Evolutionary conservation across 2,888 invertebrate genomes (phyloP), one percentile per base, ranked within the genome.

Genomic region (Leucophenga maculata): DNA sequence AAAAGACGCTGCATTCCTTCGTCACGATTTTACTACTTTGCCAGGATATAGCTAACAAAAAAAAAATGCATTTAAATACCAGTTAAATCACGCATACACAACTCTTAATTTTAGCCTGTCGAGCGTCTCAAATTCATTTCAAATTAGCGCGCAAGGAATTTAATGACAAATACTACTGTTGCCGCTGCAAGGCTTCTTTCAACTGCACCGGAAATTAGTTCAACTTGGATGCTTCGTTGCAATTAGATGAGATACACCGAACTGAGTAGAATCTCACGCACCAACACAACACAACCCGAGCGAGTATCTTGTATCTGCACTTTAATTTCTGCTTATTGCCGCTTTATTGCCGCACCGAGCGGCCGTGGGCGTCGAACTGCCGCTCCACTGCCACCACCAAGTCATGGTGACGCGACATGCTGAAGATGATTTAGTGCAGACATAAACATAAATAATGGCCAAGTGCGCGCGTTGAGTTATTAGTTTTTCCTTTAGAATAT

Each of bases 391-490:
- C 26, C 59, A 66, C 50, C 68, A 55, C 62, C 62, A 20, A 13
- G 65, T 59, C 44, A 72, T 60, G 68, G 69, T 75, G 75, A 77
- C 71, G 70, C 14, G 46, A 70, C 81, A 80, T 82, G 77, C 80
- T 81, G 75, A 79, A 75, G 75, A 80, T 82, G 81, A 82, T 82
- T 75, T 83, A 82, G 78, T 79, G 76, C 81, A 83, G 83, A 81
- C 82, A 82, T 82, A 84, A 83, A 82, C 82, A 79, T 82, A 83
- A 82, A 83, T 82, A 83, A 82, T 82, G 79, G 79, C 77, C 39
- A 39, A 81, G 79, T 79, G 80, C 83, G 79, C 82, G 79, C 79
- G 79, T 83, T 83, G 83, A 81, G 83, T 80, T 80, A 80, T 80
- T 80, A 83, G 83, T 83, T 80, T 68, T 83, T 74, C 3, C 18